A percentile compares a stretch with the other conserved stretches of the same genome.
Conservation (phyloP, 2,797 vertebrate genomes). For the Gorsachius magnificus region DNA sequence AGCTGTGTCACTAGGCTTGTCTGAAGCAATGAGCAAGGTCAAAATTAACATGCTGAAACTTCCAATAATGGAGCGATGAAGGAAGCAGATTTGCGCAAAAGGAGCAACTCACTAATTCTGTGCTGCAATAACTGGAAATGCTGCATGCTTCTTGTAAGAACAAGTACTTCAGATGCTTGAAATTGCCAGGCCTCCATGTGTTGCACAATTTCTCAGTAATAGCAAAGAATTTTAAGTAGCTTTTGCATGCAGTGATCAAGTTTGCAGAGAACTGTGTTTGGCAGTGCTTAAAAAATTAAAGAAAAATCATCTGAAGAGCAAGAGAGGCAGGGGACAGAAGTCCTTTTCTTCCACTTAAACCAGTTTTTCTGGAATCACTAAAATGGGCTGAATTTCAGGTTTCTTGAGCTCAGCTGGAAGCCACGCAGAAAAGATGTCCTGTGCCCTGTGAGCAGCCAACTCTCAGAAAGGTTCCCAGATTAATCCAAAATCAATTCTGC, state of each 20-base stretch:
- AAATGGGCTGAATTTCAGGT: neutral
- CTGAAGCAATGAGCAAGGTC: neutral
- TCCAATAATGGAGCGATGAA: neutral
- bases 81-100: neutral
- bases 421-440: neutral
- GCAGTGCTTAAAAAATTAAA: neutral
- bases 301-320: neutral
- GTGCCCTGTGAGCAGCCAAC: accelerated
- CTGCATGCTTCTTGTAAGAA: neutral
- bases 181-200: neutral
- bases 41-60: neutral
- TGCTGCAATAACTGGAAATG: neutral
- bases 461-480: neutral
- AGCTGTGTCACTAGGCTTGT: neutral
- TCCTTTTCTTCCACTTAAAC: neutral
- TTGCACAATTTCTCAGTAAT: neutral
- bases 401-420: neutral
- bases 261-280: neutral
- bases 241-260: neutral
- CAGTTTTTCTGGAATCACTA: neutral
- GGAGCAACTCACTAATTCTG: neutral
- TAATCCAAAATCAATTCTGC: neutral
- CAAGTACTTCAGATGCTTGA: neutral
- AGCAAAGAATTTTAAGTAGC: neutral
- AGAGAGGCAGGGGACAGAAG: neutral